phyloP scores from a whole-genome alignment of 2,113 vertebrate species.

The Craseonycteris thonglongyai region DNA sequence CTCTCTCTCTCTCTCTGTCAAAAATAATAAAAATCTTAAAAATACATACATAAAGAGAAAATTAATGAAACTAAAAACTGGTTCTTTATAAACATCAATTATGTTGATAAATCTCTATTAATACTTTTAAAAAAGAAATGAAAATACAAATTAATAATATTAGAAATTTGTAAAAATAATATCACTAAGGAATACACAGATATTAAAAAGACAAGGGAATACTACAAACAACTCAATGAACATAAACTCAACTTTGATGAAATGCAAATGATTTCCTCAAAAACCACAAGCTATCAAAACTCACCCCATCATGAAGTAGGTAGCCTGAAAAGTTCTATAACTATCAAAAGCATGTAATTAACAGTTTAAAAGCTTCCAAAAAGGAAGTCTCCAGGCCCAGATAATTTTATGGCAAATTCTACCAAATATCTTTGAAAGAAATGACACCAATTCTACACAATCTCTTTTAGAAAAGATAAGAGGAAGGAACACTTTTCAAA shows the following conservation, averaged over 20 bases:
- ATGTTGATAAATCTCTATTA: not conserved
- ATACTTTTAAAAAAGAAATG: not conserved
- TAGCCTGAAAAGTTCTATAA: not conserved
- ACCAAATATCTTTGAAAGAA: conserved; percentile 1
- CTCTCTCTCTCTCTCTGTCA: too few species aligned
- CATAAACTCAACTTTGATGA: not conserved
- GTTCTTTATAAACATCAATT: not conserved
- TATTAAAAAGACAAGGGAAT: not conserved
- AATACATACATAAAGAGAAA: too few species aligned
- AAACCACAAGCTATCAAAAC: not conserved
- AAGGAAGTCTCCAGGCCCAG: not conserved
- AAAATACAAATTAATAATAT: not conserved
- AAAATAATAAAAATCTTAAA: too few species aligned
- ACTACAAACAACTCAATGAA: not conserved
- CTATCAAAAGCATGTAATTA: not conserved
- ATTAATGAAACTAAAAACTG: not conserved
- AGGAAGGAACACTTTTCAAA: not conserved
- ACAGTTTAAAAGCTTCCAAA: not conserved
- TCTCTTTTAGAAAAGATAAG: not conserved
- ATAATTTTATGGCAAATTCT: conserved; percentile 23
- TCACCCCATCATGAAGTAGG: not conserved
- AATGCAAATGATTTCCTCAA: not conserved
- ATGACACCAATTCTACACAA: not conserved
- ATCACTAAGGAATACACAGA: not conserved
- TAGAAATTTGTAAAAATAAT: not conserved